Conservation (phyloP, 2,888 invertebrate species). For the Ophioninae sp. region DNA sequence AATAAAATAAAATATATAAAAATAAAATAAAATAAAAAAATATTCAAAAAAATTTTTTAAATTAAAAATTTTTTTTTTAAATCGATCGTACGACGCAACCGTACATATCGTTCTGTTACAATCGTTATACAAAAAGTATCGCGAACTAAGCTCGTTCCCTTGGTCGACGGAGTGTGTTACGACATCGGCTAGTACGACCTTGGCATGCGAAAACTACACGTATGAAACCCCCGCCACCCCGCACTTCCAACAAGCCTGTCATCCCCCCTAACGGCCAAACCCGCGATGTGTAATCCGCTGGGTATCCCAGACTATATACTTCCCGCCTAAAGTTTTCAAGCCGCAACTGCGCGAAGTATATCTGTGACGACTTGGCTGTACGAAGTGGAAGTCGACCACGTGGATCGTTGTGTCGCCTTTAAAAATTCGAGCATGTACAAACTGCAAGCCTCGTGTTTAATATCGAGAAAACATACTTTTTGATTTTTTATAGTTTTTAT, state of each 20-base stretch:
- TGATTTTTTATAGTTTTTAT: too few relatives aligned
- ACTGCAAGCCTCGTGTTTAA: not conserved
- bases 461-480: not conserved
- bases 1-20: too few relatives aligned
- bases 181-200: slow-evolving; percentile 57
- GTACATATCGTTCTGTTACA: slow-evolving; percentile 38
- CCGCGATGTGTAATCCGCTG: slow-evolving; percentile 25
- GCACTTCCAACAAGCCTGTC: not conserved
- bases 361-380: slow-evolving; percentile 9
- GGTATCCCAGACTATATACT: slow-evolving; percentile 6
- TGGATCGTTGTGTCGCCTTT: slow-evolving; percentile 63
- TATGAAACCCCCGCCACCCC: slow-evolving; percentile 38
- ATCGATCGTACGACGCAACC: slow-evolving; percentile 42
- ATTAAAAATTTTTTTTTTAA: too few relatives aligned
- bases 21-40: too few relatives aligned
- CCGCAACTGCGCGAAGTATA: slow-evolving; percentile 12
- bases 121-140: slow-evolving; percentile 20
- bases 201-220: slow-evolving; percentile 60
- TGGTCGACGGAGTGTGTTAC: slow-evolving; percentile 45
- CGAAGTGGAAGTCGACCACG: slow-evolving; percentile 40
- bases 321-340: slow-evolving; percentile 53
- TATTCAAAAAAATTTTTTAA: too few relatives aligned
- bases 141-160: slow-evolving; percentile 14
- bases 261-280: not conserved
- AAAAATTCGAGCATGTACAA: slow-evolving; percentile 62